Conservation (phyloP, 2,797 vertebrate species). For the Apodemus agrarius region DNA sequence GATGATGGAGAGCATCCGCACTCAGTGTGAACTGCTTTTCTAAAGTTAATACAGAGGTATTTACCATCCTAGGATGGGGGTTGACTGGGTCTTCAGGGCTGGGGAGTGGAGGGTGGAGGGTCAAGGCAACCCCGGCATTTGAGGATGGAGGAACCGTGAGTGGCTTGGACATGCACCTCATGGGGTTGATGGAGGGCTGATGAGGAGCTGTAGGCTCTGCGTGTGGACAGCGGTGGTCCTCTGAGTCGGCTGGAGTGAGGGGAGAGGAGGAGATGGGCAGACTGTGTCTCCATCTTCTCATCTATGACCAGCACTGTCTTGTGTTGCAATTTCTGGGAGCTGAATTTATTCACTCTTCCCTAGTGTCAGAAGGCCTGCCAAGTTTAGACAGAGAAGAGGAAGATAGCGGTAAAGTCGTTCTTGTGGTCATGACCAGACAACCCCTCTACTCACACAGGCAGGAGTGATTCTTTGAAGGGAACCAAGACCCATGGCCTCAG, state of each 20-base stretch:
- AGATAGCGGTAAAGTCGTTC: background rate
- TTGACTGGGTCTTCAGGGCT: background rate
- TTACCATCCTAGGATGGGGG: rapidly evolving
- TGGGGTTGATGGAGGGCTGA: background rate
- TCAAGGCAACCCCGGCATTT: background rate
- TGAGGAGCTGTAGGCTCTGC: background rate
- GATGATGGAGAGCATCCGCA: background rate
- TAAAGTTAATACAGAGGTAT: background rate
- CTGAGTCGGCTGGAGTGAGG: background rate
- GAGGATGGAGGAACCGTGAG: background rate
- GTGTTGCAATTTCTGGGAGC: background rate
- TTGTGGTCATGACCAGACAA: background rate
- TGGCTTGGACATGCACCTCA: background rate
- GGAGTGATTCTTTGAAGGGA: background rate
- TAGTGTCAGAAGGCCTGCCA: background rate
- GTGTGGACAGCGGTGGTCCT: background rate
- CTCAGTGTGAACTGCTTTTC: background rate
- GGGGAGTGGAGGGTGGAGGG: background rate
- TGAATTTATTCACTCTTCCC: background rate
- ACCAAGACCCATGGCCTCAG: background rate
- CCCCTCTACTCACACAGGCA: background rate
- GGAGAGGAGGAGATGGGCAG: background rate
- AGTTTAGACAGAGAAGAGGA: background rate
- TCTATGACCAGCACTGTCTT: background rate
- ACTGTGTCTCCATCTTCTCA: background rate